Conservation (phyloP, 2,888 invertebrate genomes). For the Melinaea menophilus region DNA sequence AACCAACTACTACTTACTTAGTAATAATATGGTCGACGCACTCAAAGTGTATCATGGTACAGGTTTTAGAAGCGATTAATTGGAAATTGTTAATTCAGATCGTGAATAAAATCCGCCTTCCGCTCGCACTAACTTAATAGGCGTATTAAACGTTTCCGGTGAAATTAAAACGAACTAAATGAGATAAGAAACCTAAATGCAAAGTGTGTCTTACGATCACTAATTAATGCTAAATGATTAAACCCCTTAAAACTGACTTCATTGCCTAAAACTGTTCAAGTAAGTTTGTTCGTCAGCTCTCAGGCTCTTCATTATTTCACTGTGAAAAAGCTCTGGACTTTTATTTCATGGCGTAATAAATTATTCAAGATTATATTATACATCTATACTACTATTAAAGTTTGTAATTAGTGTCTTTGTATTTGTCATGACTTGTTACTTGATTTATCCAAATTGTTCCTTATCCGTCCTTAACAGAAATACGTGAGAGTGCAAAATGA, state of each 20-base stretch:
- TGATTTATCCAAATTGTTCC: no score
- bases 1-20: conserved; percentile 6
- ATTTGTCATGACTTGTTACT: no score
- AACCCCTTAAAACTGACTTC: conserved; percentile 5
- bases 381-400: no score
- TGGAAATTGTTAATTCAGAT: conserved; percentile 2
- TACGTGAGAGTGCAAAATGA: no score
- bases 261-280: no score
- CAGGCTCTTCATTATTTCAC: no score
- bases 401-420: no score
- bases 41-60: conserved; percentile 6
- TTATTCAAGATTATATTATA: no score
- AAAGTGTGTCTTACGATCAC: conserved; percentile 19
- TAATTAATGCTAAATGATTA: conserved; percentile 19
- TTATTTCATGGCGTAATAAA: no score
- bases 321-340: no score
- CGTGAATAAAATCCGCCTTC: not conserved
- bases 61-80: not conserved
- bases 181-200: conserved; percentile 16
- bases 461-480: no score
- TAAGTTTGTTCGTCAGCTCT: no score
- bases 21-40: not conserved
- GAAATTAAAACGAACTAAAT: conserved; percentile 13
- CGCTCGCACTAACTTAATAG: conserved; percentile 4
- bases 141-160: conserved; percentile 13